These are phyloP conservation scores for Gallinago solitaria DNA, from an alignment of 2,797 vertebrate species.

Conservation along the genomic window DNA sequence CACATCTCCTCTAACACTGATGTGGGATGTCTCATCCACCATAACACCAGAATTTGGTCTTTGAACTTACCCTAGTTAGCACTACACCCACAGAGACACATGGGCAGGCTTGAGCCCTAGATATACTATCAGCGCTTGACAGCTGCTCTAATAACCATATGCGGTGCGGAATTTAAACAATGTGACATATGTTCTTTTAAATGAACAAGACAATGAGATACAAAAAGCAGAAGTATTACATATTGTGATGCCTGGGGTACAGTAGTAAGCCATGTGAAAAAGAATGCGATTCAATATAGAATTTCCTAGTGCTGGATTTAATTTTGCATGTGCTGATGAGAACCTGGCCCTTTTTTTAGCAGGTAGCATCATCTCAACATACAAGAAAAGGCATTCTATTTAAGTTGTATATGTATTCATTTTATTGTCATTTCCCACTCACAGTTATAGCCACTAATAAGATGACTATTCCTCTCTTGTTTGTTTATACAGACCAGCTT, in stretches of 20 bases:
- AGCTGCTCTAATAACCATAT: background rate
- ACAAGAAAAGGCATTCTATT: background rate
- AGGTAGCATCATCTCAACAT: background rate
- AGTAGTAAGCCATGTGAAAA: background rate
- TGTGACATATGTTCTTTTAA: background rate
- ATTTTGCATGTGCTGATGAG: background rate
- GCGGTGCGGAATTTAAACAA: background rate
- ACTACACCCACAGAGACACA: background rate
- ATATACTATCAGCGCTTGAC: background rate
- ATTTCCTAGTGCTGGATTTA: background rate
- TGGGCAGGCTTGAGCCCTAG: background rate
- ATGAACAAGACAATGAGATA: background rate
- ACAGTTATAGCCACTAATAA: background rate
- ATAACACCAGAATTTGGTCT: background rate
- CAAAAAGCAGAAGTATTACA: background rate
- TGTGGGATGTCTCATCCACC: background rate
- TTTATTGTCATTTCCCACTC: background rate
- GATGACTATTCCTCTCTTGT: background rate
- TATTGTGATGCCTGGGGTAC: background rate
- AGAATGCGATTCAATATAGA: background rate
- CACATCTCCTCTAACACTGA: background rate
- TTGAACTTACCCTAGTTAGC: background rate
- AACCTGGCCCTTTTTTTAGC: background rate
- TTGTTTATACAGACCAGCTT: background rate
- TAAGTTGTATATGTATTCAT: background rate